These are phyloP conservation scores for Diaprepes abbreviatus DNA, from an alignment of 2,888 invertebrate genomes.

Conservation along the genomic window DNA sequence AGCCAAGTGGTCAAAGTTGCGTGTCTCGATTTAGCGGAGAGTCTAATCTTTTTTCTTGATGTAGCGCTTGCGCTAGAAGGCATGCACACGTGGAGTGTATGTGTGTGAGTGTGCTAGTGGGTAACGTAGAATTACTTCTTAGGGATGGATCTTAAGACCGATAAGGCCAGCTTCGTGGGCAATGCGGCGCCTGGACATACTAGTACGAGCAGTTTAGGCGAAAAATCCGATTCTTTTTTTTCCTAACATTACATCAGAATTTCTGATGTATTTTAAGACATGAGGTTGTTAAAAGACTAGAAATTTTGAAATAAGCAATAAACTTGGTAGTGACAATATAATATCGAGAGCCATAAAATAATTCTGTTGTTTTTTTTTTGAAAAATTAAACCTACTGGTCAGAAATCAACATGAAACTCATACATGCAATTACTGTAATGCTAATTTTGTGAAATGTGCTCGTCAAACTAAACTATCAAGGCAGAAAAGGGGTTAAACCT, in stretches of 20 bases:
- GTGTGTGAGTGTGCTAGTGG: conserved; percentile 51
- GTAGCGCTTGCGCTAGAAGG: conserved; percentile 59
- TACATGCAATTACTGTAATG: too few species aligned
- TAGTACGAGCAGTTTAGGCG: conserved; percentile 37
- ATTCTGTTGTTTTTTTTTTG: too few species aligned
- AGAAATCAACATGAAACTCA: too few species aligned
- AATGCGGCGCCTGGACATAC: conserved; percentile 61
- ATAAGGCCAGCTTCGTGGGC: conserved; percentile 61
- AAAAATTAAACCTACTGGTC: too few species aligned
- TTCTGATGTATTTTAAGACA: not conserved
- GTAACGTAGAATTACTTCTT: conserved; percentile 62
- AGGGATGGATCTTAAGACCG: conserved; percentile 61
- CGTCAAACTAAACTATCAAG: too few species aligned
- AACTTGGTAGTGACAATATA: too few species aligned
- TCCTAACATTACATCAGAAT: not conserved
- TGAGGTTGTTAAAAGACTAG: too few species aligned
- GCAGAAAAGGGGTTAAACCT: too few species aligned
- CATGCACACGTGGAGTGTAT: conserved; percentile 57
- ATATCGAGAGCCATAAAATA: too few species aligned
- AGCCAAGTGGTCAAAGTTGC: conserved; percentile 60
- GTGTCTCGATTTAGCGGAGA: conserved; percentile 34
- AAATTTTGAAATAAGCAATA: too few species aligned
- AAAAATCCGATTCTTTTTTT: not conserved
- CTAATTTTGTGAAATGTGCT: too few species aligned
- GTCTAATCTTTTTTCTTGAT: conserved; percentile 52